Evolutionary conservation across 2,797 vertebrate genomes (phyloP).

Genomic region (Varecia variegata): DNA sequence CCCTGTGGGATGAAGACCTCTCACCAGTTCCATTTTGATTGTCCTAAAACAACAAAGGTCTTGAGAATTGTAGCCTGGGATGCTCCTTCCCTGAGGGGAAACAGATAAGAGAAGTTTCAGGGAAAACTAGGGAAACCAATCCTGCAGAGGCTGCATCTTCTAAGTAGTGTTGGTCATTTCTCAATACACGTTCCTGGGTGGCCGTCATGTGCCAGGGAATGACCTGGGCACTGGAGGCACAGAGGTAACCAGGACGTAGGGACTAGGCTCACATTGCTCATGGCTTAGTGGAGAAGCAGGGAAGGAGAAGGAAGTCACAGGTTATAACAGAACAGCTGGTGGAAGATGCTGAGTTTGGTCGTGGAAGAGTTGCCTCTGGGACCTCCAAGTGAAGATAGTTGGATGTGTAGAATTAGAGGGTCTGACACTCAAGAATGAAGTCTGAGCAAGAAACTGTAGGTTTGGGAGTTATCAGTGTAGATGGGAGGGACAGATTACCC

Average conservation of each 20-base stretch:
- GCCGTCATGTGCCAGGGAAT: not conserved
- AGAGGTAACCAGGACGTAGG: not conserved
- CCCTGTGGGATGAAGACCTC: not conserved
- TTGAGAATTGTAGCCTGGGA: not conserved
- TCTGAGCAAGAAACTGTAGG: not conserved
- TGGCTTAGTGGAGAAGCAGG: not conserved
- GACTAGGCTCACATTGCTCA: not conserved
- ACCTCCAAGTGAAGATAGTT: not conserved
- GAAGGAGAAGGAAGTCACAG: not conserved
- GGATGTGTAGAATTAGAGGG: not conserved
- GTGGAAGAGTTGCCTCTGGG: not conserved
- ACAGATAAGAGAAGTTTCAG: not conserved
- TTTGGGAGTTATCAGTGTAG: not conserved
- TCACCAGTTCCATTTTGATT: not conserved
- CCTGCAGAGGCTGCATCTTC: not conserved
- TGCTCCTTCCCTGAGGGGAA: not conserved
- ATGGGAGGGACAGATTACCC: not conserved
- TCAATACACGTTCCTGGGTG: not conserved
- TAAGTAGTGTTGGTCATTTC: not conserved
- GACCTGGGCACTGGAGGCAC: not conserved
- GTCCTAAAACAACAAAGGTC: not conserved
- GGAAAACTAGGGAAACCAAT: not conserved
- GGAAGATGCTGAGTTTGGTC: not conserved
- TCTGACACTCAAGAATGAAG: not conserved
- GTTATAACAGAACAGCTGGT: not conserved